Evolutionary conservation across 1,140 invertebrate species (phyloP), one percentile per base, ranked within the genome.

Genomic region (Tetramorium parvispinum): DNA sequence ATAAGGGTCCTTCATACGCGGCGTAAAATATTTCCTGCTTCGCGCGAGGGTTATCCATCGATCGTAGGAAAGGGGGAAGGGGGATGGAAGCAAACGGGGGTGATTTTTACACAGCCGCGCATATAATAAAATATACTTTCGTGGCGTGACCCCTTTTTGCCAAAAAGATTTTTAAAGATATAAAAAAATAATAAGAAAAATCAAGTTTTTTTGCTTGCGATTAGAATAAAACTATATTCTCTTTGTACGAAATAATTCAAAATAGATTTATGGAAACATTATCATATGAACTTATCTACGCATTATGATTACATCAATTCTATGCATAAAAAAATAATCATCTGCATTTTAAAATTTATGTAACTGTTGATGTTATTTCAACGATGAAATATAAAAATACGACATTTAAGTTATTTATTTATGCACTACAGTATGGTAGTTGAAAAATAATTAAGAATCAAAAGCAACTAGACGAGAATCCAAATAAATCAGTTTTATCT

Each of bases 111-210:
- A 21, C 21, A 43, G 21, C 13, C 61, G 37, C 8, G n/a, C 21
- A 18, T 71, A 55, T 90, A 90, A 90, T 90, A 55, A 86, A 90
- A 90, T 88, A 90, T 75, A 88, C 65, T 88, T 85, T 90, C 51
- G 70, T 27, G 66, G 49, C 27, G 40, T 73, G 18, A 21, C 55
- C 32, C 18, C 53, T 11, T 55, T 51, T 16, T n/a, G 7, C 18
- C 18, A 4, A 32, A 32, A 32, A 32, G 32, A 32, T 32, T 32
- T 32, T 32, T 32, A 32, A 32, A 32, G 32, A 32, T 32, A 37
- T 13, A 37, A 6, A 37, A 63, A 18, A n/a, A n/a, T n/a, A n/a
- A 65, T 65, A 37, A 2, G 1, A 43, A 43, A 21, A 66, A 40
- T 11, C 3, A 27, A 18, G 10, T 37, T n/a, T 0, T n/a, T 32